Evolutionary conservation across 2,797 vertebrate genomes (phyloP), one percentile per base, ranked within the genome.

Genomic region (Crax fasciolata): DNA sequence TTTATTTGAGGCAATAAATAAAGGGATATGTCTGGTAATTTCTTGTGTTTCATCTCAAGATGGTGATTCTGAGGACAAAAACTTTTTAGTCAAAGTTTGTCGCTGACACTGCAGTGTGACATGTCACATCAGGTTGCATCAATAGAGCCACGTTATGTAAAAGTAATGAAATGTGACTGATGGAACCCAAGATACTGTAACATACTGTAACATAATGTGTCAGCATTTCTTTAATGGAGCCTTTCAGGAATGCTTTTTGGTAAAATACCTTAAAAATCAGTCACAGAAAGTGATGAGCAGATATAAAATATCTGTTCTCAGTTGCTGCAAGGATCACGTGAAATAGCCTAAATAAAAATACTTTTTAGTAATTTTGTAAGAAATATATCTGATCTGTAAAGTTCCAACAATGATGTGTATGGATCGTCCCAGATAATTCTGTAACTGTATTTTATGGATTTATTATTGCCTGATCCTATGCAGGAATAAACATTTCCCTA

Each of bases 111-210:
- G 97, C 96, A 97, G 66, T 62, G 88, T 97, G 95, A 95, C 88
- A 93, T 97, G 95, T 97, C 97, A 98, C 92, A 96, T 98, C 95
- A 96, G 87, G 96, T 96, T 96, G 89, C 89, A 97, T 98, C 96
- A 97, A 95, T 91, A 96, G 91, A 73, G 91, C 63, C 73, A 39
- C 80, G 95, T 94, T 97, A 95, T 95, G 96, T 96, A 96, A 96
- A 96, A 97, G 86, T 97, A 98, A 98, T 98, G 93, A 84, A 94
- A 97, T 96, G 90, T 97, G 97, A 98, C 93, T 93, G 96, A 96
- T 97, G 94, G 95, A 96, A 97, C 95, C 95, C 93, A 96, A 95
- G 95, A 89, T 92, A 95, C 75, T 94, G 91, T 95, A 96, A 94
- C 96, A 87, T 84, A 91, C 67, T 73, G 77, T 89, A 94, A 96